phyloP scores from a whole-genome alignment of 64 coral and sea anemone genomes.

The Stichodactyla mertensii region DNA sequence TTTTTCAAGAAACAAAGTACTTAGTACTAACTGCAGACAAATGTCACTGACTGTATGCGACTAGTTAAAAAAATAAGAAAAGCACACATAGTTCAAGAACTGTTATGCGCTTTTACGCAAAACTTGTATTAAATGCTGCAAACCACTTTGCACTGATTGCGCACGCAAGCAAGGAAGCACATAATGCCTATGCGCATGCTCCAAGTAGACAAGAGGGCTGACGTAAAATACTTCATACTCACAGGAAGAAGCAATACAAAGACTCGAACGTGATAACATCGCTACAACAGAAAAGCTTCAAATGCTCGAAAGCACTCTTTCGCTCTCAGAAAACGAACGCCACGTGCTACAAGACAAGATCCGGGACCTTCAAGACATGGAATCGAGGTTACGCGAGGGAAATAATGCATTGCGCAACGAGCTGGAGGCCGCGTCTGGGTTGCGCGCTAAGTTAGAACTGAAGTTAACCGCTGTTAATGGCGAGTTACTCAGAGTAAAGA shows the following conservation, averaged over 20 bases:
- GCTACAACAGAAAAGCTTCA: constrained; percentile 55
- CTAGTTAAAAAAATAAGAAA: too few species aligned
- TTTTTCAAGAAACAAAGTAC: too few species aligned
- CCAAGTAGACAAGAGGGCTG: too few species aligned
- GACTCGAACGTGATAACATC: constrained; percentile 47
- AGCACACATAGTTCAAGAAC: too few species aligned
- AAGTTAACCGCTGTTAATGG: constrained; percentile 68
- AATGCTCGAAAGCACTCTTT: constrained; percentile 72
- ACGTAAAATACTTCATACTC: not conserved
- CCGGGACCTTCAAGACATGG: constrained; percentile 65
- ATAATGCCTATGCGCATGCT: too few species aligned
- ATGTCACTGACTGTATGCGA: too few species aligned
- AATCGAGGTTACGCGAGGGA: constrained; percentile 39
- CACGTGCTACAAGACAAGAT: constrained; percentile 61
- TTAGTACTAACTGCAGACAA: too few species aligned
- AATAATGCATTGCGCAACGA: constrained; percentile 55
- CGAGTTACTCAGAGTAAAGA: constrained; percentile 61
- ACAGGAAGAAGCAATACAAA: constrained; percentile 78
- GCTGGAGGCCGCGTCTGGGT: constrained; percentile 51
- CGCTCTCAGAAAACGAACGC: constrained; percentile 76
- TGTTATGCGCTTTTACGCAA: too few species aligned
- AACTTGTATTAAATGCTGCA: too few species aligned
- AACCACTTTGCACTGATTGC: too few species aligned
- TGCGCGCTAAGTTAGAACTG: constrained; percentile 54
- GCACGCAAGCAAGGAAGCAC: too few species aligned